Evolutionary conservation across 1,140 invertebrate species (phyloP).

Genomic region (Capitella teleta): DNA sequence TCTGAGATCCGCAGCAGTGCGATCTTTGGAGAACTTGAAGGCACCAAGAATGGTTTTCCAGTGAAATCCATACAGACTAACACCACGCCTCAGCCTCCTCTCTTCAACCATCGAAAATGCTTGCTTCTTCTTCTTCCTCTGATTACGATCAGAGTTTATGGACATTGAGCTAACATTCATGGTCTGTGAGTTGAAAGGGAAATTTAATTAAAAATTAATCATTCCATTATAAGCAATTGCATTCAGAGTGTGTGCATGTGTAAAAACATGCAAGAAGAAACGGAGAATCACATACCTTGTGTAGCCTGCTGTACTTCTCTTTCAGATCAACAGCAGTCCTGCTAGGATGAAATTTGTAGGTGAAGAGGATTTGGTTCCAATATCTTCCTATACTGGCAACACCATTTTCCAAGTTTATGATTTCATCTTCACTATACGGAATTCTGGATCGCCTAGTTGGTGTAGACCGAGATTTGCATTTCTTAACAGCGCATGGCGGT

Average conservation of each 20-base stretch:
- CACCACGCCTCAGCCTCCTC: constrained; percentile 21
- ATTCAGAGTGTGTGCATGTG: not conserved
- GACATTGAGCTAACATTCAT: not conserved
- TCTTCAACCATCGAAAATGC: constrained; percentile 32
- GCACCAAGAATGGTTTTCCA: constrained; percentile 25
- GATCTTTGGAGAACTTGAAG: constrained; percentile 18
- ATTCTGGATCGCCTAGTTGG: constrained; percentile 15
- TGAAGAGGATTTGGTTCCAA: constrained; percentile 27
- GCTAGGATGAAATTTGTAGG: constrained; percentile 24
- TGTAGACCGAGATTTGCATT: not conserved
- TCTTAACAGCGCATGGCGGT: not conserved
- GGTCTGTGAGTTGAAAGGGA: not conserved
- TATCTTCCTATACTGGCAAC: constrained; percentile 18
- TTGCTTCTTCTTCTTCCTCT: not conserved
- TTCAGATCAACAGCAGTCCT: constrained; percentile 28
- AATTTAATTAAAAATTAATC: not conserved
- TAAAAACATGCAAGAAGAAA: not conserved
- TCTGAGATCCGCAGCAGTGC: constrained; percentile 22
- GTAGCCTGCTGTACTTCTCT: constrained; percentile 29
- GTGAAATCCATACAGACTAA: constrained; percentile 22
- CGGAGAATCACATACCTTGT: not conserved
- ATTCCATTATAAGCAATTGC: no score
- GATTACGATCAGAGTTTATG: not conserved
- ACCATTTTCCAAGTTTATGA: constrained; percentile 20
- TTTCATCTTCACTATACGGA: constrained; percentile 23